phyloP scores from a whole-genome alignment of 2,113 vertebrate species.

The Ia io region DNA sequence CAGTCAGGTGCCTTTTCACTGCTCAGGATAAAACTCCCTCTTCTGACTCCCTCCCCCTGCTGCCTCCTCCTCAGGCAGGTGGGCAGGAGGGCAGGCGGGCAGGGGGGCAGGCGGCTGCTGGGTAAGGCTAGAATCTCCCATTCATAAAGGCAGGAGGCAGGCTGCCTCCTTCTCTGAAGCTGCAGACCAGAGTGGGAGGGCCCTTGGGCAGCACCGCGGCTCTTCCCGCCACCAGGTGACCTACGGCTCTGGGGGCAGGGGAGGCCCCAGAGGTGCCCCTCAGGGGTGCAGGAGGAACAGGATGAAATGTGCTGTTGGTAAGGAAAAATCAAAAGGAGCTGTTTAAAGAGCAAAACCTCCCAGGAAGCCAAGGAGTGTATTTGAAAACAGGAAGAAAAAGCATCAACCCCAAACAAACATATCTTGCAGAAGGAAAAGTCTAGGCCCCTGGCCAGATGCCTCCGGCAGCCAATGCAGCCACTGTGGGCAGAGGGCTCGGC shows the following conservation, averaged over 20 bases:
- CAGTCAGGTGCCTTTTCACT: not conserved
- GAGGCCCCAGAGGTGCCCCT: not conserved
- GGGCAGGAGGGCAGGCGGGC: too few relatives aligned
- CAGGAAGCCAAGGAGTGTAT: constrained; percentile 20
- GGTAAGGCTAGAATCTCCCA: not conserved
- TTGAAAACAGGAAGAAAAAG: not conserved
- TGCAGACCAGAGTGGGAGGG: not conserved
- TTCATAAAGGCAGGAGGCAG: not conserved
- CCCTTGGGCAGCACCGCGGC: accelerated
- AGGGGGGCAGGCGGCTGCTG: not conserved
- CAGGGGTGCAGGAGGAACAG: not conserved
- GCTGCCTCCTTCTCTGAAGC: not conserved
- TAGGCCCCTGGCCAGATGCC: not conserved
- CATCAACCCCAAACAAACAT: not conserved
- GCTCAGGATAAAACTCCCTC: not conserved
- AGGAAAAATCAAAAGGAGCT: not conserved
- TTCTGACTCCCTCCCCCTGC: not conserved
- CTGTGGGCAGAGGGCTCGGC: accelerated
- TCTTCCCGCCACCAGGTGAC: not conserved
- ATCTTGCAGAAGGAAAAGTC: not conserved
- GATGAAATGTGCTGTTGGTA: not conserved
- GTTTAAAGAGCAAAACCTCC: constrained; percentile 9
- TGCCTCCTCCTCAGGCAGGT: not conserved
- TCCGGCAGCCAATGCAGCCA: not conserved
- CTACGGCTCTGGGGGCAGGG: not conserved